These are phyloP conservation scores for Apostichopus leukothele DNA, from an alignment of 53 echinoderm and acorn worm species.

Conservation along the genomic window DNA sequence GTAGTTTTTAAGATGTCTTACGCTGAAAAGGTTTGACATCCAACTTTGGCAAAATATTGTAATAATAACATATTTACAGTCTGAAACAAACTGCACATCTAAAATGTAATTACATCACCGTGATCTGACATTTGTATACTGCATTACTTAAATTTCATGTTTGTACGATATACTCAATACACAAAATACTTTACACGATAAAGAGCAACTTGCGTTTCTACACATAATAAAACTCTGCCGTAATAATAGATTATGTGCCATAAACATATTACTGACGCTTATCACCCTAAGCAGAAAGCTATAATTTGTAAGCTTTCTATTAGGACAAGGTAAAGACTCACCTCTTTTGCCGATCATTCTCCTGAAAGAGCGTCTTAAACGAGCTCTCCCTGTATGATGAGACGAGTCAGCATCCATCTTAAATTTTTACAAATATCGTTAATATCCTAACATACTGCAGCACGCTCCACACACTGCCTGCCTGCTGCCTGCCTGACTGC, in stretches of 20 bases:
- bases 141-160: not conserved
- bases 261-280: not conserved
- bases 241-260: conserved; percentile 17
- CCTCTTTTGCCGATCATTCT: conserved; percentile 69
- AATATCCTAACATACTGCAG: conserved; percentile 41
- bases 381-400: conserved; percentile 53
- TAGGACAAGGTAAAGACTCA: conserved; percentile 12
- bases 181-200: not conserved
- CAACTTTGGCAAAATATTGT: too few relatives aligned
- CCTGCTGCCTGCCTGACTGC: conserved; percentile 9
- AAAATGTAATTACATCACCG: not conserved
- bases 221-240: not conserved
- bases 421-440: conserved; percentile 15
- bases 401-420: conserved; percentile 44
- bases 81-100: too few relatives aligned
- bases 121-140: not conserved
- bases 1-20: too few relatives aligned
- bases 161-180: not conserved
- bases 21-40: too few relatives aligned
- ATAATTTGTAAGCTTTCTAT: not conserved
- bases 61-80: too few relatives aligned
- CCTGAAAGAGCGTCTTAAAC: conserved; percentile 64
- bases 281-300: not conserved
- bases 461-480: conserved; percentile 44
- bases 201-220: not conserved